A percentile compares a stretch with the other conserved stretches of the same genome.
These are phyloP conservation scores for Amphiduros pacificus DNA, from an alignment of 2,888 invertebrate species.

Conservation along the genomic window DNA sequence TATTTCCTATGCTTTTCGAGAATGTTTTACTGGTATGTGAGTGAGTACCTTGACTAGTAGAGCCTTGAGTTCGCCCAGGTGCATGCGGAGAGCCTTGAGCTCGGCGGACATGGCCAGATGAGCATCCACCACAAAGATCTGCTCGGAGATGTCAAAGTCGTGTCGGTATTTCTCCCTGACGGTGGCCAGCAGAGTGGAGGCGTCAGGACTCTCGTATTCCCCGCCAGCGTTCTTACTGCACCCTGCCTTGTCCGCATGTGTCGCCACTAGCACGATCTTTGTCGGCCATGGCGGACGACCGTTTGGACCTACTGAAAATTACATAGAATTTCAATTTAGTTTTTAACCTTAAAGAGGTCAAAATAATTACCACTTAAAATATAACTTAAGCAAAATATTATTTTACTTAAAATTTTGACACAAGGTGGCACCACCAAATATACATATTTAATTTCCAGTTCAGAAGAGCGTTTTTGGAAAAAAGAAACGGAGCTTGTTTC, in stretches of 20 bases:
- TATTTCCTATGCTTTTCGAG: too few relatives aligned
- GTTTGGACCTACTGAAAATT: conserved; percentile 66
- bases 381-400: too few relatives aligned
- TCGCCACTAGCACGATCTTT: conserved; percentile 67
- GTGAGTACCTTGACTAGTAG: conserved; percentile 62
- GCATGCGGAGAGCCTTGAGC: conserved; percentile 67
- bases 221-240: conserved; percentile 65
- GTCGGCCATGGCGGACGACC: conserved; percentile 65
- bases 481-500: too few relatives aligned
- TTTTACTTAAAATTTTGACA: too few relatives aligned
- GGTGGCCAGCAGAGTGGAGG: conserved; percentile 19
- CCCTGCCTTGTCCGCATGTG: conserved; percentile 66
- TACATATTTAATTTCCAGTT: too few relatives aligned
- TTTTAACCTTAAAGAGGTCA: too few relatives aligned
- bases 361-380: too few relatives aligned
- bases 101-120: conserved; percentile 68
- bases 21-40: too few relatives aligned
- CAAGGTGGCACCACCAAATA: too few relatives aligned
- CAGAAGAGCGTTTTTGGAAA: too few relatives aligned
- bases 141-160: conserved; percentile 66
- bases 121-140: conserved; percentile 67
- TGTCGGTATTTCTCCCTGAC: conserved; percentile 62
- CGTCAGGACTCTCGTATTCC: conserved; percentile 64
- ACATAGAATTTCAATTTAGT: too few relatives aligned
- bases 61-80: conserved; percentile 63